Percentiles rank a stretch among this genome's conserved stretches.
Conservation (phyloP, 2,113 vertebrate genomes). For the Seriola quinqueradiata region DNA sequence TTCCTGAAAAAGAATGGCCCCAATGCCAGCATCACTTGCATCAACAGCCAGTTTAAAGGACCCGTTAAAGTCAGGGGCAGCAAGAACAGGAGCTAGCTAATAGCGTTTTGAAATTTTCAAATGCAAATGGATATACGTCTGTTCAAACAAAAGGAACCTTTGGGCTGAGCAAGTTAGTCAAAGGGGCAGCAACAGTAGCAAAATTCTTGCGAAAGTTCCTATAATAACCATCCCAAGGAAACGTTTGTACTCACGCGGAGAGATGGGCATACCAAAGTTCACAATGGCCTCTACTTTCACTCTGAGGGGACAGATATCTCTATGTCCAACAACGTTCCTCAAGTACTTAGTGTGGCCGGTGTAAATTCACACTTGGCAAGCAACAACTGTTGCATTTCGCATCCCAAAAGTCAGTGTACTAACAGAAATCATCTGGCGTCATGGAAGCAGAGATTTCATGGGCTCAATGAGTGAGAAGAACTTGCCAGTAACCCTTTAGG, state of each 20-base stretch:
- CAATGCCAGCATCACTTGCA: too few relatives aligned
- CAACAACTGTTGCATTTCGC: background rate
- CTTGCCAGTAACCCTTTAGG: too few relatives aligned
- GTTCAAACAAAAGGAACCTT: slow-evolving; percentile 1
- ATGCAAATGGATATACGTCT: background rate
- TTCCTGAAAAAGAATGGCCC: too few relatives aligned
- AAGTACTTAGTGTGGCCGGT: background rate
- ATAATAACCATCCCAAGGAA: background rate
- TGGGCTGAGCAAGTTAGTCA: slow-evolving; percentile 1
- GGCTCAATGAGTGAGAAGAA: background rate
- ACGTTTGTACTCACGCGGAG: background rate
- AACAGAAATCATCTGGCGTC: background rate
- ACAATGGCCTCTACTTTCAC: background rate
- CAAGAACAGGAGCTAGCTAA: too few relatives aligned
- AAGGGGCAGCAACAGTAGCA: background rate
- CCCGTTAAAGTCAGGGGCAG: too few relatives aligned
- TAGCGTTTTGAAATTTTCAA: background rate
- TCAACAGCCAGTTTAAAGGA: too few relatives aligned
- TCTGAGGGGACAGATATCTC: background rate
- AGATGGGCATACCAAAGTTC: background rate
- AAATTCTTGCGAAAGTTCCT: background rate
- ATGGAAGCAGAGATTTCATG: background rate
- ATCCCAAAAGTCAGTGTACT: background rate
- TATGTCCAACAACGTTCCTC: background rate
- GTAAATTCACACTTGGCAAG: background rate